phyloP scores from a whole-genome alignment of 2,888 invertebrate genomes.

The Parascotia fuliginaria region DNA sequence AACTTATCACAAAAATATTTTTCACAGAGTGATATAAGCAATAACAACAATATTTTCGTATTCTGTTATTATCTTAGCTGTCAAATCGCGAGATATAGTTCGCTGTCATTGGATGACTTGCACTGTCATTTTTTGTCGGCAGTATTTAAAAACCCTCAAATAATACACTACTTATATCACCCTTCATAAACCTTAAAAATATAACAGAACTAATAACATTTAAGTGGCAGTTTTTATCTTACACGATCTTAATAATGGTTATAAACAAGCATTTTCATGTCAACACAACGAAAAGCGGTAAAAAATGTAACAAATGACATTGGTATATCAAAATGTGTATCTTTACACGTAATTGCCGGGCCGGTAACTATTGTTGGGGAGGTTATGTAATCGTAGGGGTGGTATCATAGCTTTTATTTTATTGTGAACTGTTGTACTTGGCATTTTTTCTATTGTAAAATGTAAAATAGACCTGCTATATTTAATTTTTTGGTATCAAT shows the following conservation, averaged over 20 bases:
- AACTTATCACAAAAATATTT: no score
- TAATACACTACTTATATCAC: no score
- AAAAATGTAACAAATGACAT: slow-evolving; percentile 77
- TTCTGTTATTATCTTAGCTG: no score
- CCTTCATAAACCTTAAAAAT: slow-evolving; percentile 21
- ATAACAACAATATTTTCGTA: no score
- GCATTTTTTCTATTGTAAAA: neutral
- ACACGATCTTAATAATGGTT: slow-evolving; percentile 73
- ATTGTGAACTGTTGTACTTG: neutral
- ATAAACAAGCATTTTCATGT: slow-evolving; percentile 75
- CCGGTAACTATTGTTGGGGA: slow-evolving; percentile 22
- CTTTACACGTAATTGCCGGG: slow-evolving; percentile 63
- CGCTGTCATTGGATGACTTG: no score
- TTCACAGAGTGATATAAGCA: no score
- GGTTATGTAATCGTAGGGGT: slow-evolving; percentile 23
- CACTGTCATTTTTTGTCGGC: no score
- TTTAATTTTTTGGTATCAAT: no score
- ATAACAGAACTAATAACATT: slow-evolving; percentile 50
- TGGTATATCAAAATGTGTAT: slow-evolving; percentile 60
- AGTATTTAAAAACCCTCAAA: no score
- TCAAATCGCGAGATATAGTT: no score
- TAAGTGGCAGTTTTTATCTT: slow-evolving; percentile 51
- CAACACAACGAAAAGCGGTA: slow-evolving; percentile 54
- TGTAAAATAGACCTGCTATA: no score
- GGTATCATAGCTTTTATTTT: slow-evolving; percentile 9